Evolutionary conservation across 2,113 vertebrate species (phyloP), one percentile per base, ranked within the genome.

Genomic region (Myxocyprinus asiaticus): DNA sequence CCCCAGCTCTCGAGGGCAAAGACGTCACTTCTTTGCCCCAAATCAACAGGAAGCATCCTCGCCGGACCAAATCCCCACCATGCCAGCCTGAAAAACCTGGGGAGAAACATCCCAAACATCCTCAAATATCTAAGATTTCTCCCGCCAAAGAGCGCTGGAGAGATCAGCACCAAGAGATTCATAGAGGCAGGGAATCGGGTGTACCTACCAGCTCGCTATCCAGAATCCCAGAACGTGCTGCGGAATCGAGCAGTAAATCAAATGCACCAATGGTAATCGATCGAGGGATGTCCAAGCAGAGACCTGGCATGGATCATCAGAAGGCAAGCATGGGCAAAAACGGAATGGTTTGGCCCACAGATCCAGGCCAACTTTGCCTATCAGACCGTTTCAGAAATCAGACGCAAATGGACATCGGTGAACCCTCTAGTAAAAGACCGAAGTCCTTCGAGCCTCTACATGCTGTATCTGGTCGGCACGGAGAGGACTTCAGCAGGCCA

Each of bases 1-100:
- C 98, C 0, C 96, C 96, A 0, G 95, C 94, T 0, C 91, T 99
- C 3, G 86, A 94, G n/a, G 97, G 97, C 0, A 95, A 95, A 76
- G 97, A 99, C 0, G 96, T 99, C 77, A 47, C 77, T 15, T 96
- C 96, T 0, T 82, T 96, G 55, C 17, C 87, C 0, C 17, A 82
- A 68, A 73, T 85, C 14, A 85, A 85, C 65, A 79, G 78, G 11
- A 85, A 71, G 9, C 88, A 89, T 75, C 88, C 92, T 53, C 90
- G 86, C 0, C 93, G 92, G 83, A 92, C 87, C 84, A 94, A 92
- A 83, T 85, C 93, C 33, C 89, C 93, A 0, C 73, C 88, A 0
- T 84, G 85, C 0, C 83, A 84, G 2, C 90, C 92, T 0, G 76
- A 91, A 45, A 95, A 92, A 42, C 11, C 83, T 0, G 33, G 84